Conservation (phyloP, 2,113 vertebrate genomes). For the Pycnonotus jocosus region DNA sequence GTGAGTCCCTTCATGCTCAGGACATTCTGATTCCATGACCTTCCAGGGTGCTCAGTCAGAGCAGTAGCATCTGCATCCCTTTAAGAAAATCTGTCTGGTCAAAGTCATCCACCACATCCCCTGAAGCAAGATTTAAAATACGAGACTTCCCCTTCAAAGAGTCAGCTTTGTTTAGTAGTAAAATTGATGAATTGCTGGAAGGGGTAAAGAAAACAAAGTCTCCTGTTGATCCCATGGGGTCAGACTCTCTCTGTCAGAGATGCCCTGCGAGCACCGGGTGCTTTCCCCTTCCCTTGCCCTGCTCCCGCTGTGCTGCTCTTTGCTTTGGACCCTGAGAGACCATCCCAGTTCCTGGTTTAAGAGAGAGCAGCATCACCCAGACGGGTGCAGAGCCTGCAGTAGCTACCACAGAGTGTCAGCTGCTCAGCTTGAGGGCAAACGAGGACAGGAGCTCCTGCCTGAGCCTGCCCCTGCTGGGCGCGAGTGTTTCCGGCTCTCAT, state of each 20-base stretch:
- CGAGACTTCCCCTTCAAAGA: background rate
- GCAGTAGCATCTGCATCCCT: conserved; percentile 24
- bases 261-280: fast-evolving
- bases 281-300: background rate
- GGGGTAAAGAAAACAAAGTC: conserved; percentile 8
- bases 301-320: background rate
- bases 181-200: conserved; percentile 28
- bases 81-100: background rate
- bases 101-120: background rate
- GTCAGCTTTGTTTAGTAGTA: conserved; percentile 20
- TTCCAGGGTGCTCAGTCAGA: background rate
- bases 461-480: fast-evolving
- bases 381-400: background rate
- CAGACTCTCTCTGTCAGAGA: background rate
- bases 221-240: background rate
- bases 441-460: background rate
- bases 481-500: background rate
- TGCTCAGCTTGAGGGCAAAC: background rate
- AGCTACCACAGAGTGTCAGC: background rate
- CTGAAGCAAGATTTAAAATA: background rate
- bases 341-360: fast-evolving
- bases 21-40: background rate
- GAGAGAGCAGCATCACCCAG: background rate
- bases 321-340: background rate
- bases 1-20: background rate